These are phyloP conservation scores for Cheilosia urbana DNA, from an alignment of 2,888 invertebrate genomes.

Conservation along the genomic window DNA sequence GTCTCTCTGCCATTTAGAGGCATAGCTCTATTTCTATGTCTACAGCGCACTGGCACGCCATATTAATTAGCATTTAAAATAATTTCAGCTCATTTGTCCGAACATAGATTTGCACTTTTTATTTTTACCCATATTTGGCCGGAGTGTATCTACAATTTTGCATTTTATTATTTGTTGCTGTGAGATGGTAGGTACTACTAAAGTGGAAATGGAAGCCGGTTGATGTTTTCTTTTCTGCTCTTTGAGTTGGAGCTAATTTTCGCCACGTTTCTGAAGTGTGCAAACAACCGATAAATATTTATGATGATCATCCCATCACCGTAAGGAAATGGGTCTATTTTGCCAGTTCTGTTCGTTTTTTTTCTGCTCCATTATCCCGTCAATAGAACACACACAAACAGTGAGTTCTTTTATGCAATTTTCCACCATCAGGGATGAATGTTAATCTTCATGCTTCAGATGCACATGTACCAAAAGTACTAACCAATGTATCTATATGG, in stretches of 20 bases:
- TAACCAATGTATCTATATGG: slow-evolving; percentile 31
- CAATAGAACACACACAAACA: slow-evolving; percentile 52
- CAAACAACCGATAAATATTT: slow-evolving; percentile 75
- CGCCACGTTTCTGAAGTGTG: slow-evolving; percentile 71
- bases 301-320: slow-evolving; percentile 67
- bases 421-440: slow-evolving; percentile 59
- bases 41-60: slow-evolving; percentile 49
- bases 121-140: slow-evolving; percentile 57
- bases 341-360: slow-evolving; percentile 2
- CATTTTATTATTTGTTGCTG: slow-evolving; percentile 18
- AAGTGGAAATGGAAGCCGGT: slow-evolving; percentile 17
- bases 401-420: slow-evolving; percentile 64
- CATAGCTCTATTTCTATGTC: background rate
- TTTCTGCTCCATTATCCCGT: slow-evolving; percentile 61
- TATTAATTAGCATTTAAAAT: slow-evolving; percentile 75
- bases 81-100: slow-evolving; percentile 74
- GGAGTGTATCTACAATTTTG: slow-evolving; percentile 12
- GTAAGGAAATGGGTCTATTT: slow-evolving; percentile 47
- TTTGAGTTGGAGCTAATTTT: slow-evolving; percentile 64
- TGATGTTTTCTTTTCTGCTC: slow-evolving; percentile 21
- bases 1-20: slow-evolving; percentile 19
- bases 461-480: slow-evolving; percentile 42
- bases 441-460: slow-evolving; percentile 74
- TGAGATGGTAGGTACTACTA: background rate
- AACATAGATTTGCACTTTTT: slow-evolving; percentile 73